A percentile compares a stretch with the other conserved stretches of the same genome.
Conservation (phyloP, 2,888 invertebrate genomes). For the Eugnorisma glareosa region DNA sequence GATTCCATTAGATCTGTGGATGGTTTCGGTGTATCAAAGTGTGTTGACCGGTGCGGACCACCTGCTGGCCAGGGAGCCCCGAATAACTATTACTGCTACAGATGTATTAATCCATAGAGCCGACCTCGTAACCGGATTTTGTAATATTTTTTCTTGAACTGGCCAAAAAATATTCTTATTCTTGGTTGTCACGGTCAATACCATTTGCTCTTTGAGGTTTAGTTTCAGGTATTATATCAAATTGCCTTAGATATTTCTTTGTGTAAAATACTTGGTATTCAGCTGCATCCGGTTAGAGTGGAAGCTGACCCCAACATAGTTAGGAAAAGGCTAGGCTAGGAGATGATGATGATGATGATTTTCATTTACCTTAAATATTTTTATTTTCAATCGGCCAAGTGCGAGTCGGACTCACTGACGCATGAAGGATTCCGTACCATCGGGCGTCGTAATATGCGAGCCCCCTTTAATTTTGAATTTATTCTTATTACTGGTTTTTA, state of each 20-base stretch:
- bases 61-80: conserved; percentile 83
- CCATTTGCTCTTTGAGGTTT: background rate
- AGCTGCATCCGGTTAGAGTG: no score
- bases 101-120: conserved; percentile 73
- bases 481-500: no score
- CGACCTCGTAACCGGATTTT: conserved; percentile 47
- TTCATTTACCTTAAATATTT: no score
- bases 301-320: no score
- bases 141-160: conserved; percentile 5
- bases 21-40: conserved; percentile 88
- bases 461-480: no score
- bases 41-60: conserved; percentile 86
- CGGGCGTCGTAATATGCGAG: no score
- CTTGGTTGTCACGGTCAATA: background rate
- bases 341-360: no score
- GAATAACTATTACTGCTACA: conserved; percentile 72
- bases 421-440: no score
- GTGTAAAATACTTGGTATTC: no score
- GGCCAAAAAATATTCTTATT: background rate
- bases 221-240: background rate
- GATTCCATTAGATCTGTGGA: conserved; percentile 86
- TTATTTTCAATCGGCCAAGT: no score
- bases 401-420: no score
- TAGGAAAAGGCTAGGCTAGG: no score
- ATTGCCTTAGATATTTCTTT: background rate